phyloP scores from a whole-genome alignment of 2,113 vertebrate species.

The Macrotis lagotis region DNA sequence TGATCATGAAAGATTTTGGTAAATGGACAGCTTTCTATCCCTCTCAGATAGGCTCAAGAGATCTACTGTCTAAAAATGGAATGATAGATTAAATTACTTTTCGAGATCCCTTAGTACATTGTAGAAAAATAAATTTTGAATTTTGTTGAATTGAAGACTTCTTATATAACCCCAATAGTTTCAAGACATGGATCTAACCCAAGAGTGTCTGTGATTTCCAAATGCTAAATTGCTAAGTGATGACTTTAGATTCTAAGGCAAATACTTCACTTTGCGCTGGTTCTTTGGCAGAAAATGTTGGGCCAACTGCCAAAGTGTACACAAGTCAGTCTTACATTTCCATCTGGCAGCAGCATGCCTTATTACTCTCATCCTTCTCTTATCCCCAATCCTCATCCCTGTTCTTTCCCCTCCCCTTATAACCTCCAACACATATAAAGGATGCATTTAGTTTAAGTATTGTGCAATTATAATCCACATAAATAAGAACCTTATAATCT shows the following conservation, averaged over 20 bases:
- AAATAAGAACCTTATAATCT: not conserved
- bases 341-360: not conserved
- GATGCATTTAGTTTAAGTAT: not conserved
- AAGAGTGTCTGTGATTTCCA: not conserved
- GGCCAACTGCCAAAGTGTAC: slow-evolving; percentile 10
- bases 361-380: not conserved
- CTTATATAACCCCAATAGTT: not conserved
- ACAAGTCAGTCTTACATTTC: not conserved
- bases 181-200: not conserved
- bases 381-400: not conserved
- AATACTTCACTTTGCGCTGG: not conserved
- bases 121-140: not conserved
- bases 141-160: slow-evolving; percentile 24
- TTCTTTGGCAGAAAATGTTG: slow-evolving; percentile 6
- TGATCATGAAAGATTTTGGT: not conserved
- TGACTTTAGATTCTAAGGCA: not conserved
- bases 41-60: not conserved
- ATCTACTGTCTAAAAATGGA: not conserved
- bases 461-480: not conserved
- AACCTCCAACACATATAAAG: not conserved
- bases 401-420: not conserved
- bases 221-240: not conserved
- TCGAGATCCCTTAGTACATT: not conserved
- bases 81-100: not conserved
- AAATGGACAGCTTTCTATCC: slow-evolving; percentile 3